A percentile compares a stretch with the other conserved stretches of the same genome.
phyloP scores from a whole-genome alignment of 2,888 invertebrate species.

The Falcaria lacertinaria region DNA sequence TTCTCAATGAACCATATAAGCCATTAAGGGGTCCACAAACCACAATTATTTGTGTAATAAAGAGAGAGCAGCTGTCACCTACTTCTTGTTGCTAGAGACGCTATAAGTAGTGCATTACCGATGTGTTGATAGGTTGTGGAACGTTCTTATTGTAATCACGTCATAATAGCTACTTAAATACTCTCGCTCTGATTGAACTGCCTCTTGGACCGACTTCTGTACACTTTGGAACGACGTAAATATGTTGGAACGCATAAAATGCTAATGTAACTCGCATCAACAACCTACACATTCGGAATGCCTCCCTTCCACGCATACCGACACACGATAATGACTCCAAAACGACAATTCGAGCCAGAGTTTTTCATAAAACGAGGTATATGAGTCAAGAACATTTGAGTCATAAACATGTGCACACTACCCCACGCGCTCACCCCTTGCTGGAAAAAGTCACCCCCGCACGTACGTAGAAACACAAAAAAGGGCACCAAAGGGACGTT shows the following conservation, averaged over 20 bases:
- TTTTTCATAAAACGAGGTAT: constrained; percentile 74
- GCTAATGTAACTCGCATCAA: constrained; percentile 37
- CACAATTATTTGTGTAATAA: neutral
- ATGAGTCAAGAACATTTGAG: constrained; percentile 74
- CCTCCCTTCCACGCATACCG: constrained; percentile 40
- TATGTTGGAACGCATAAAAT: constrained; percentile 29
- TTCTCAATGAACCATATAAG: neutral
- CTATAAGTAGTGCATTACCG: neutral
- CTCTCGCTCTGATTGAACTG: neutral
- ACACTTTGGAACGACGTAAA: neutral
- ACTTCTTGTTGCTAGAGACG: neutral
- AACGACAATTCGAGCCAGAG: constrained; percentile 60
- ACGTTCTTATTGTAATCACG: neutral
- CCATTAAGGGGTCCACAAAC: neutral
- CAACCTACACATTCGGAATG: constrained; percentile 26
- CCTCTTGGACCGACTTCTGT: neutral
- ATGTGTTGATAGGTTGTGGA: neutral
- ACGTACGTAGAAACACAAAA: constrained; percentile 73
- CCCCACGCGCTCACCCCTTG: constrained; percentile 75
- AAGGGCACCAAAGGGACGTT: constrained; percentile 73
- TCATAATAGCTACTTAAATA: neutral
- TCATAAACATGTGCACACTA: constrained; percentile 65
- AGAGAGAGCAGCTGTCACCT: neutral
- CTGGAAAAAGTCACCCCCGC: constrained; percentile 77
- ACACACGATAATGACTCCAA: constrained; percentile 60